These are phyloP conservation scores for Merodon equestris DNA, from an alignment of 2,888 invertebrate species.

Conservation along the genomic window DNA sequence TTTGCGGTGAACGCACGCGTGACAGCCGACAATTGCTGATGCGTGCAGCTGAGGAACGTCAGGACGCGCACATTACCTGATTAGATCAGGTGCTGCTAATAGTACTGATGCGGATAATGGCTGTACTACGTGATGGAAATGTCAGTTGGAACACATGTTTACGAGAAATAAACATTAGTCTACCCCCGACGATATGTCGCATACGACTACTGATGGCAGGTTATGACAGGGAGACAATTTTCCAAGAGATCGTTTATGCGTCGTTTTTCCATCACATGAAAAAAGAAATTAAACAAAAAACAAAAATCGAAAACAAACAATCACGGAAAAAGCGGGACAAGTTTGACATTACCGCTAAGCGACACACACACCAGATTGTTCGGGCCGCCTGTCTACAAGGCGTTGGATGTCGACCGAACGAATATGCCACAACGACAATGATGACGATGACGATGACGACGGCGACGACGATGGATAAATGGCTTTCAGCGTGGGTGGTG, in stretches of 20 bases:
- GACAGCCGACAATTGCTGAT: constrained; percentile 62
- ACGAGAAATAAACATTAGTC: constrained; percentile 49
- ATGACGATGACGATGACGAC: too few species aligned
- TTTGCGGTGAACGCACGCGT: constrained; percentile 59
- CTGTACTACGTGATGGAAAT: constrained; percentile 7
- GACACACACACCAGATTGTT: constrained; percentile 22
- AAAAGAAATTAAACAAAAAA: too few species aligned
- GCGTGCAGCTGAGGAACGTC: constrained; percentile 36
- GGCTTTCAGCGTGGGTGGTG: constrained; percentile 59
- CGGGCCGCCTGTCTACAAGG: background rate
- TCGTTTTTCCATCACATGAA: background rate
- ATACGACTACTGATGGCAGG: constrained; percentile 12
- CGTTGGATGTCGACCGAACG: constrained; percentile 31
- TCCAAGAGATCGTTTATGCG: constrained; percentile 36
- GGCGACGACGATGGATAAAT: constrained; percentile 25
- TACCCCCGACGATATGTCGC: constrained; percentile 2
- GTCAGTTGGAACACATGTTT: constrained; percentile 57
- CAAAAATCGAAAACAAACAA: constrained; percentile 12
- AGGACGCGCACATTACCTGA: constrained; percentile 55
- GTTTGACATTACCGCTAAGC: constrained; percentile 55
- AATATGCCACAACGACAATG: constrained; percentile 5
- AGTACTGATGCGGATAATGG: too few species aligned
- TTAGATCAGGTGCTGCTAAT: constrained; percentile 63
- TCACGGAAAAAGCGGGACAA: constrained; percentile 56
- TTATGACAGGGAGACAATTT: constrained; percentile 41